Percentiles rank a stretch among this genome's conserved stretches.
These are phyloP conservation scores for Frieseomelitta varia DNA, from an alignment of 1,140 invertebrate species.

Conservation along the genomic window DNA sequence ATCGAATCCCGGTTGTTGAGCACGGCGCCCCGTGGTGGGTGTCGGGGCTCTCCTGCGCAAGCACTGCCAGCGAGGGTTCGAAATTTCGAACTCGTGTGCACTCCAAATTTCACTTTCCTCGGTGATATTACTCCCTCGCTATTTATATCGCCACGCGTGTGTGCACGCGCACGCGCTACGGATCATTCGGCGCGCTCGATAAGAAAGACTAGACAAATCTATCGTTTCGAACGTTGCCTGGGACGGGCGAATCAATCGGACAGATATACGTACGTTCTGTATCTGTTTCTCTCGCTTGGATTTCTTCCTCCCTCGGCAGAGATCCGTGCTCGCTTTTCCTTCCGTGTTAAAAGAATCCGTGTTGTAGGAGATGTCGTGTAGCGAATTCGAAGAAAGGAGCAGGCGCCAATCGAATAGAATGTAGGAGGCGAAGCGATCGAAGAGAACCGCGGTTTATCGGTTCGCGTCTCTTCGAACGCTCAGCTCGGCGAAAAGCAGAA, in stretches of 20 bases:
- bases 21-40: background rate
- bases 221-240: background rate
- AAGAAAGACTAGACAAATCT: slow-evolving; percentile 17
- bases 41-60: slow-evolving; percentile 11
- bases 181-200: slow-evolving; percentile 16
- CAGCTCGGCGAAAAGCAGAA: background rate
- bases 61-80: slow-evolving; percentile 49
- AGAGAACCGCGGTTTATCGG: background rate
- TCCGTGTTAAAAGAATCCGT: background rate
- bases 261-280: background rate
- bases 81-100: slow-evolving; percentile 28
- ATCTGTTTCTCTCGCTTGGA: background rate
- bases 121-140: slow-evolving; percentile 24
- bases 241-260: background rate
- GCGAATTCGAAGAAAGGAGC: background rate
- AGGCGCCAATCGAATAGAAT: background rate
- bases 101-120: slow-evolving; percentile 10
- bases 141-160: background rate
- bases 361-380: background rate
- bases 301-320: background rate
- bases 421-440: background rate
- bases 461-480: background rate
- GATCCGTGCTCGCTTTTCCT: background rate
- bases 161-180: background rate
- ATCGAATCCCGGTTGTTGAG: slow-evolving; percentile 35